A percentile compares a stretch with the other conserved stretches of the same genome.
Evolutionary conservation across 2,888 invertebrate genomes (phyloP).

Genomic region (Lagria hirta): DNA sequence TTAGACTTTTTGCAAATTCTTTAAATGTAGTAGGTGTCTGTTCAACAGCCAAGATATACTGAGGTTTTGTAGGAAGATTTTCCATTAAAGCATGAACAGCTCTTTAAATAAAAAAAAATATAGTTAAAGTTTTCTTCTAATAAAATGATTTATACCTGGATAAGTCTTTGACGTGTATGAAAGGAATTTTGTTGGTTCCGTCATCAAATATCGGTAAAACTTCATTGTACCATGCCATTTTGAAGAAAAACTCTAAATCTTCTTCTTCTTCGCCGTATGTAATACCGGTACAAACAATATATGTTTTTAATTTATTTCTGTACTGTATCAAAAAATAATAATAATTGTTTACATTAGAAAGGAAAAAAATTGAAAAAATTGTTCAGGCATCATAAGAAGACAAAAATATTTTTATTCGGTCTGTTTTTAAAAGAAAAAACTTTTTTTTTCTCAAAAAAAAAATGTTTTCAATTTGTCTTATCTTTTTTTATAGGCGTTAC

Average conservation of each 20-base stretch:
- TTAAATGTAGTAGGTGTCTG: conserved; percentile 58
- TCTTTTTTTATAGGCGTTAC: no score
- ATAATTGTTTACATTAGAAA: no score
- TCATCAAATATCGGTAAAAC: conserved; percentile 61
- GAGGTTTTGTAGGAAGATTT: conserved; percentile 59
- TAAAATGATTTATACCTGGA: conserved; percentile 37
- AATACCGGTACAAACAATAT: conserved; percentile 63
- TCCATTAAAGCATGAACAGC: conserved; percentile 47
- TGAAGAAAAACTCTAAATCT: conserved; percentile 65
- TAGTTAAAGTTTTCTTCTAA: conserved; percentile 4
- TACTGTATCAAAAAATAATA: conserved; percentile 38
- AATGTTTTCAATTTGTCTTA: no score
- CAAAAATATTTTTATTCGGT: neutral
- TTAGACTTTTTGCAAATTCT: conserved; percentile 62
- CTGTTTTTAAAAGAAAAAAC: no score
- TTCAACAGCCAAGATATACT: conserved; percentile 67
- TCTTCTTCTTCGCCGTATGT: conserved; percentile 66
- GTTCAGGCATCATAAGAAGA: no score
- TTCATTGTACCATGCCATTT: conserved; percentile 66
- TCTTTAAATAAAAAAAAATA: conserved; percentile 47
- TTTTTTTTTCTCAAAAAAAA: no score
- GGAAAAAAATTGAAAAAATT: conserved; percentile 1
- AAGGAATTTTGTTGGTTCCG: conserved; percentile 63
- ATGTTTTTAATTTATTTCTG: conserved; percentile 50
- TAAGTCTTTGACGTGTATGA: conserved; percentile 66